phyloP scores from a whole-genome alignment of 1,140 invertebrate genomes.

The Phortica variegata region DNA sequence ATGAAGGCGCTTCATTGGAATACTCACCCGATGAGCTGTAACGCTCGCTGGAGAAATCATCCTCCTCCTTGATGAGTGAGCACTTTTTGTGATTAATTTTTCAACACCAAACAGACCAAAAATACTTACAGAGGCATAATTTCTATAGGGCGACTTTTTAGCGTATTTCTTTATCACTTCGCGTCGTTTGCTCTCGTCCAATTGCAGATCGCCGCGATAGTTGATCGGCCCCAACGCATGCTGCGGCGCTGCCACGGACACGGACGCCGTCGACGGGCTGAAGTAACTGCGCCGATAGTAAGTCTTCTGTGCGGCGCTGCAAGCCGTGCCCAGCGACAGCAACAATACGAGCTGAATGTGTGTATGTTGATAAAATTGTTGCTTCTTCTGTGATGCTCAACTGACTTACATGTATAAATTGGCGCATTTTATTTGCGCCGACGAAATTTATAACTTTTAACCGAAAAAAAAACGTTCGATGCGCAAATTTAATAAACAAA shows the following conservation, averaged over 20 bases:
- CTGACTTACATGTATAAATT: slow-evolving; percentile 41
- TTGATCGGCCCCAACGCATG: slow-evolving; percentile 8
- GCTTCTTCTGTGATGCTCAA: neutral
- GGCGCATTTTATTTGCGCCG: slow-evolving; percentile 25
- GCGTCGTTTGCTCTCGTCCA: slow-evolving; percentile 45
- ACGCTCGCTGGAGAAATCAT: slow-evolving; percentile 42
- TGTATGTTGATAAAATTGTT: slow-evolving; percentile 1
- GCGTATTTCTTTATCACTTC: slow-evolving; percentile 36
- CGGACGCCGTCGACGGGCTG: slow-evolving; percentile 17
- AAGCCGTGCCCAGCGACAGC: slow-evolving; percentile 20
- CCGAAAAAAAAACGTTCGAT: no score
- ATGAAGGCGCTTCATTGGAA: slow-evolving; percentile 23
- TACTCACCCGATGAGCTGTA: slow-evolving; percentile 36
- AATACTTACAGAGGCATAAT: slow-evolving; percentile 42
- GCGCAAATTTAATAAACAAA: slow-evolving; percentile 11
- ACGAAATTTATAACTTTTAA: no score
- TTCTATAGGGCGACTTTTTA: slow-evolving; percentile 41
- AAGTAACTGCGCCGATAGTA: slow-evolving; percentile 38
- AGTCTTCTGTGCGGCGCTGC: slow-evolving; percentile 23
- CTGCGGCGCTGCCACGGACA: slow-evolving; percentile 22
- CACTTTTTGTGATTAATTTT: neutral
- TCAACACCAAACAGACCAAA: neutral
- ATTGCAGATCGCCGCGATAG: slow-evolving; percentile 33
- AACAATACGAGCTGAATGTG: slow-evolving; percentile 18
- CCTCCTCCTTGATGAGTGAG: slow-evolving; percentile 32